Base-by-base conservation (phyloP, 2,113 vertebrate genomes). In the Excalfactoria chinensis region DNA sequence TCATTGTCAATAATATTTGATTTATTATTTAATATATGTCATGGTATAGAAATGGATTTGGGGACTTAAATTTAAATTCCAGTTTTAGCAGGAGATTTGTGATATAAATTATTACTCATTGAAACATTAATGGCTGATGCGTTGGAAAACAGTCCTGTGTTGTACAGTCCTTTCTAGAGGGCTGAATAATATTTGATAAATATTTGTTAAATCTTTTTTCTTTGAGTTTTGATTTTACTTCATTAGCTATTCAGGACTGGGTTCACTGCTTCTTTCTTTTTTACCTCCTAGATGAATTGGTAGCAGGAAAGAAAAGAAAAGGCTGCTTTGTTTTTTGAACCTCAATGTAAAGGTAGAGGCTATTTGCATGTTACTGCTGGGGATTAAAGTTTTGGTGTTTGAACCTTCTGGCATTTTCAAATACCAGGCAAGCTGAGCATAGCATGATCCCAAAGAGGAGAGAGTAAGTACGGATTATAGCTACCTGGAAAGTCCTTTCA, bases 1-100 rank as follows among this genome's bases (percentile, higher is more conserved):
- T 94, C 93, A 92, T 97, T 96, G 94, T 93, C 95, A 95, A 90
- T 96, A 95, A 97, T 90, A 95, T 93, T 90, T 86, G 66, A 93
- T 96, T 91, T 89, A 79, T 95, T 97, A 59, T 60, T 88, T 86
- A 26, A 83, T 86, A 68, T 89, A 53, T 81, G 77, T 95, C 93
- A 76, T 67, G 74, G 80, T 71, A 91, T 83, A 95, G 97, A 93
- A 96, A 95, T 81, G 82, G 90, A 89, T 94, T 96, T 72, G 59
- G 89, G 81, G 92, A 97, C 93, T 97, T 96, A 96, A 93, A 97
- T 97, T 96, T 95, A 69, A 53, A 60, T 70, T 34, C 59, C 40
- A 28, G 69, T 89, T 93, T 97, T 96, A 98, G 98, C 96, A 95
- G 95, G 89, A 70, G 59, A 82, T 55, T 93, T 77, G 23, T 46